Evolutionary conservation across 2,888 invertebrate species (phyloP).

Genomic region (Pollenia griseotomentosa): DNA sequence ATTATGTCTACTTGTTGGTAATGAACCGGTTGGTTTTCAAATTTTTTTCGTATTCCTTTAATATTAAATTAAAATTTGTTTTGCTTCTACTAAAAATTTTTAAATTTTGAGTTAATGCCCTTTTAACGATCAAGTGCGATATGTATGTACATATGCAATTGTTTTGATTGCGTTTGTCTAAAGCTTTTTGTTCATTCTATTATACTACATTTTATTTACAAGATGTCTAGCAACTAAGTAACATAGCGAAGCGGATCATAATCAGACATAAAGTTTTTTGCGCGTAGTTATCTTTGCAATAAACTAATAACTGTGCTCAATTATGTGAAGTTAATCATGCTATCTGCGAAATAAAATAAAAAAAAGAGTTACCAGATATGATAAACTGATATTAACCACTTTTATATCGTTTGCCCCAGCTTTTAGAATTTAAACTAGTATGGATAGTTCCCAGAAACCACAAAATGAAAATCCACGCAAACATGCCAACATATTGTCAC

Average conservation of each 20-base stretch:
- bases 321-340: neutral
- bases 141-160: neutral
- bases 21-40: too few relatives aligned
- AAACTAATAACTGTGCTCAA: constrained; percentile 27
- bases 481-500: constrained; percentile 81
- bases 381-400: neutral
- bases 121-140: too few relatives aligned
- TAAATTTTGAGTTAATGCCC: too few relatives aligned
- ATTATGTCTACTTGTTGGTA: too few relatives aligned
- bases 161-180: constrained; percentile 8
- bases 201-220: constrained; percentile 48
- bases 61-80: too few relatives aligned
- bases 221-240: constrained; percentile 44
- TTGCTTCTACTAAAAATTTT: too few relatives aligned
- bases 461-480: constrained; percentile 82
- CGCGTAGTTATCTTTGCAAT: constrained; percentile 22
- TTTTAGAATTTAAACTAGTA: constrained; percentile 68
- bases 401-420: constrained; percentile 7
- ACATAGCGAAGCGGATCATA: constrained; percentile 12
- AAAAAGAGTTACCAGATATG: neutral
- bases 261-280: neutral
- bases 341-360: constrained; percentile 24
- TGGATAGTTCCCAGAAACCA: constrained; percentile 83
- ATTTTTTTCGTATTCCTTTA: too few relatives aligned
- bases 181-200: constrained; percentile 24